These are phyloP conservation scores for Karalla daura DNA, from an alignment of 2,797 vertebrate genomes.

Conservation along the genomic window DNA sequence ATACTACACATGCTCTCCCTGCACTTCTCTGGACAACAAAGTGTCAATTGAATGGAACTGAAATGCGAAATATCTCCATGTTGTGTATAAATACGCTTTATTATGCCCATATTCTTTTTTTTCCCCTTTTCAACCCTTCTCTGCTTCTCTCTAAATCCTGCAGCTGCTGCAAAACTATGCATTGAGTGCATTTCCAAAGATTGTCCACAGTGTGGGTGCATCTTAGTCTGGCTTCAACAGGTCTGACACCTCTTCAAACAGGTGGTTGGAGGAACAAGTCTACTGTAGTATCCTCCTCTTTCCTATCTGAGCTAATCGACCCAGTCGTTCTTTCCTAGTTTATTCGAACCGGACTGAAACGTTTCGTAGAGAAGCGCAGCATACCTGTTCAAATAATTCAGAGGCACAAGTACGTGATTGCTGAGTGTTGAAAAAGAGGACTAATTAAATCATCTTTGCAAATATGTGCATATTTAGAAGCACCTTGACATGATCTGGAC, in stretches of 20 bases:
- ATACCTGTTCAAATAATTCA: not conserved
- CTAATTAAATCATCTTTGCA: not conserved
- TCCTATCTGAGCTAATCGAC: conserved; percentile 18
- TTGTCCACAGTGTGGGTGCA: conserved; percentile 63
- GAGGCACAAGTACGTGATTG: too few species aligned
- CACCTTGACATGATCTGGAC: conserved; percentile 24
- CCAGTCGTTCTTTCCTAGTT: conserved; percentile 8
- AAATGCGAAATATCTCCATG: conserved; percentile 61
- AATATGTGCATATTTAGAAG: conserved; percentile 2
- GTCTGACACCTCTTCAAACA: conserved; percentile 21
- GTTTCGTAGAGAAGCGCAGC: not conserved
- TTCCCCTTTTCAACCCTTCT: not conserved
- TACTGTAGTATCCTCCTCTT: conserved; percentile 6
- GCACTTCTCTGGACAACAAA: conserved; percentile 76
- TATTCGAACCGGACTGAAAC: not conserved
- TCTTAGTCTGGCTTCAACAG: conserved; percentile 14
- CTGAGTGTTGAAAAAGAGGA: not conserved
- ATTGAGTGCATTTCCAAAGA: conserved; percentile 86
- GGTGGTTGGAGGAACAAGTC: conserved; percentile 35
- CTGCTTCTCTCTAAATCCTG: conserved; percentile 63
- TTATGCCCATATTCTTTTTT: conserved; percentile 61
- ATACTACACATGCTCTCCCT: conserved; percentile 43
- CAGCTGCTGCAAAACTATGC: conserved; percentile 85
- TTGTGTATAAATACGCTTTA: conserved; percentile 67
- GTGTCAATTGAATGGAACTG: conserved; percentile 62